Base-by-base conservation (phyloP, 2,113 vertebrate genomes). In the Solea senegalensis region DNA sequence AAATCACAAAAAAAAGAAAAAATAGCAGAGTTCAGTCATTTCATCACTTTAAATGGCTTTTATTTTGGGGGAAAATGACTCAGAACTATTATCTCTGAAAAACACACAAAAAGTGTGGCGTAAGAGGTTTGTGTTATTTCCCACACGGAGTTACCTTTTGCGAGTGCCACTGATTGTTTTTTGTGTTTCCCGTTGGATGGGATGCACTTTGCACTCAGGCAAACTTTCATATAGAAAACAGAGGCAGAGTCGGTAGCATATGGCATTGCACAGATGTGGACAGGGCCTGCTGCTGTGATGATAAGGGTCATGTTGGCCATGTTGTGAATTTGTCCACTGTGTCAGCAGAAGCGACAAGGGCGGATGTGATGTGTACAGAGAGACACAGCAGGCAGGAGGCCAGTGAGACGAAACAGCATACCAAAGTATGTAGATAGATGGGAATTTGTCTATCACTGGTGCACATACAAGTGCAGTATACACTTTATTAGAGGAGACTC, bases 1-100 rank as follows among this genome's bases (percentile, higher is more conserved):
- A 69, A 53, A 66, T 69, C 67, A 58, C 41, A 9, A 63, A 5
- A 45, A 45, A 45, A 9, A 45, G 39, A 10, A 51, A 73, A 69
- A 69, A 41, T 3, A 55, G 11, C 4, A 27, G 10, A 58, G 66
- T 49, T 71, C 39, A 65, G 43, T 58, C 39, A 62, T 69, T 72
- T 54, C 1, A 62, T 80, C 41, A 21, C 26, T 73, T 53, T 69
- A 65, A 72, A 80, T 61, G 41, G 44, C 66, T 76, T 71, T 65
- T 74, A 62, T 72, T 65, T 51, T 21, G 9, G 48, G 26, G 58
- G 10, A 77, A 62, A 49, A 56, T 40, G 50, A 63, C 52, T 49
- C 15, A 53, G 8, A 16, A 16, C 56, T 57, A 80, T 69, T 80
- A 64, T 78, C 68, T 40, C 56, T 41, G 7, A 9, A 16, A 51